Base-by-base conservation (phyloP, 2,113 vertebrate genomes). In the Microcebus jonahi region DNA sequence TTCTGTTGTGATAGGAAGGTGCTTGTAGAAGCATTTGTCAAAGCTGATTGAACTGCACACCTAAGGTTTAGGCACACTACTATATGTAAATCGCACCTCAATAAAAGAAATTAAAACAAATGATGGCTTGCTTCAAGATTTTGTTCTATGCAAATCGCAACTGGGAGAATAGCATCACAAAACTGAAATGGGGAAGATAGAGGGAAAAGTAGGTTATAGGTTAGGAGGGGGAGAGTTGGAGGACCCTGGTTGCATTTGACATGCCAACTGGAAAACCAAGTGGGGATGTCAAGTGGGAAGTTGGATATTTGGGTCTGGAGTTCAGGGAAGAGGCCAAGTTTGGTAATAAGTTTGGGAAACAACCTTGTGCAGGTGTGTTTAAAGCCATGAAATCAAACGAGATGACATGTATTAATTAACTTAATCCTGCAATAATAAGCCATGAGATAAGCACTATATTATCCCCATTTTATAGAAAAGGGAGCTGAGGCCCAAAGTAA, bases 111-210 rank as follows among this genome's bases (percentile, higher is more conserved):
- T 23, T 29, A 25, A 70, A 31, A 71, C 3, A 90, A 45, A 93
- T 1, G 18, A 21, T 55, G 63, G 15, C 45, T 85, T 25, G 15
- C 45, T 85, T 25, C 23, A 65, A 39, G 18, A 27, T 53, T 36
- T 88, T 71, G 21, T 21, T 94, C 65, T 48, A 3, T 36, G 7
- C 48, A 76, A 15, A 17, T 50, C 27, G 7, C n/a, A 76, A 15
- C 21, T 42, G 15, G 27, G 21, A 90, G 53, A 70, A 42, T 1
- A n/a, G 50, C n/a, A 50, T 21, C 0, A 0, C 55, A 11, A 2
- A 76, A 67, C 11, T 5, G 65, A 75, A 34, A 4, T 36, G 13
- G 12, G 5, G 39, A 39, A 57, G 73, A 42, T 6, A 8, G 55
- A 0, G 7, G n/a, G 42, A 57, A 31, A 48, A 79, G 34, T 20